phyloP scores from a whole-genome alignment of 1,140 invertebrate species.

The Reticulitermes speratus region DNA sequence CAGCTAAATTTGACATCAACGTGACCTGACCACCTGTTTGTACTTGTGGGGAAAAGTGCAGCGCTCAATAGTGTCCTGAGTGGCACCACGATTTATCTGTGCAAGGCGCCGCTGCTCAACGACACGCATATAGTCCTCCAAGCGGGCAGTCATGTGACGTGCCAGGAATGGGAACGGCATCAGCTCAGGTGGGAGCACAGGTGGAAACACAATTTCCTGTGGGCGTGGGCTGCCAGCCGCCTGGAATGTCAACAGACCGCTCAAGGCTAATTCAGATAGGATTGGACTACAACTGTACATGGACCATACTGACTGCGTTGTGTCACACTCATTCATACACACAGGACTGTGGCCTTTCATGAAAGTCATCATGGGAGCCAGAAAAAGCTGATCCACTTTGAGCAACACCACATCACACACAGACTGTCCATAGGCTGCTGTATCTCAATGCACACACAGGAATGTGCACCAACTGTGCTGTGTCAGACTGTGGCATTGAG shows the following conservation, averaged over 20 bases:
- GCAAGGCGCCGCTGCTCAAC: slow-evolving; percentile 58
- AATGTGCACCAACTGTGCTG: too few species aligned
- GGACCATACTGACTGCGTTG: too few species aligned
- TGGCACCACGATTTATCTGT: slow-evolving; percentile 63
- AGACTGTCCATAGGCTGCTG: too few species aligned
- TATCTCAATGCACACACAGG: too few species aligned
- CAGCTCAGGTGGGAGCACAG: slow-evolving; percentile 54
- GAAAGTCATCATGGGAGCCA: too few species aligned
- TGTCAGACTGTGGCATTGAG: too few species aligned
- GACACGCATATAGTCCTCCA: slow-evolving; percentile 56
- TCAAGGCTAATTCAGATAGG: not conserved
- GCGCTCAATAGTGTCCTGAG: slow-evolving; percentile 73
- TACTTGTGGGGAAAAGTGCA: slow-evolving; percentile 88
- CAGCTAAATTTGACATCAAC: not conserved
- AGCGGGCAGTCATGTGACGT: slow-evolving; percentile 44
- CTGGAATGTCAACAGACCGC: not conserved
- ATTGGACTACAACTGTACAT: too few species aligned
- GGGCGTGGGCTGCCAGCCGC: slow-evolving; percentile 36
- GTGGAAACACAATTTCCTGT: slow-evolving; percentile 53
- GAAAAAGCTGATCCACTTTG: too few species aligned
- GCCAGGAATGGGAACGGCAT: slow-evolving; percentile 56
- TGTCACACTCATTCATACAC: too few species aligned
- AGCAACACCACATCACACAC: too few species aligned
- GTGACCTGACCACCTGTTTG: slow-evolving; percentile 57
- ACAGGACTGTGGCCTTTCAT: too few species aligned